Conservation (phyloP, 1,140 invertebrate species). For the Marisa cornuarietis region DNA sequence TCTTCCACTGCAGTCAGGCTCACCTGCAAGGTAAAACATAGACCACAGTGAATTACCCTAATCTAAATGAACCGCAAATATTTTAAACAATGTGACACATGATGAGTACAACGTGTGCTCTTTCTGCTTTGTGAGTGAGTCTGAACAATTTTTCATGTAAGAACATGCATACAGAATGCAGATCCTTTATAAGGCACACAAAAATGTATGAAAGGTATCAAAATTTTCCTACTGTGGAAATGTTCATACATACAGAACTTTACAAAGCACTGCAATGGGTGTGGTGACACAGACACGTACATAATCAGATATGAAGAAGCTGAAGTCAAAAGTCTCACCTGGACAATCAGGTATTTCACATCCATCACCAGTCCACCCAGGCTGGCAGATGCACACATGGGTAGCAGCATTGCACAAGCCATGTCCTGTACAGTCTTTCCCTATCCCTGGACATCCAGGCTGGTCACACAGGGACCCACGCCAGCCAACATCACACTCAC, state of each 20-base stretch:
- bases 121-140: too few species aligned
- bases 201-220: too few species aligned
- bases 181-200: too few species aligned
- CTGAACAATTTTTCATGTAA: too few species aligned
- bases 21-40: conserved; percentile 45
- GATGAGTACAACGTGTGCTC: too few species aligned
- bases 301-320: neutral
- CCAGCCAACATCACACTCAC: conserved; percentile 50
- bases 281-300: neutral
- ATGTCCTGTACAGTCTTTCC: conserved; percentile 47
- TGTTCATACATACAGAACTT: too few species aligned
- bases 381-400: conserved; percentile 49
- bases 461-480: conserved; percentile 49
- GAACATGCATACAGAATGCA: too few species aligned
- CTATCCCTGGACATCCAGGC: conserved; percentile 50
- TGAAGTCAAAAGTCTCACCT: conserved; percentile 36
- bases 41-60: conserved; percentile 30
- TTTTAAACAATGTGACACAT: neutral
- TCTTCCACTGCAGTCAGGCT: conserved; percentile 45
- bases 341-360: conserved; percentile 46
- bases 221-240: too few species aligned
- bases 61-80: neutral
- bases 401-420: conserved; percentile 50
- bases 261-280: neutral
- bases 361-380: conserved; percentile 51